These are phyloP conservation scores for Trissonchulus sp. DNA, from an alignment of 2,888 invertebrate genomes.

Conservation along the genomic window DNA sequence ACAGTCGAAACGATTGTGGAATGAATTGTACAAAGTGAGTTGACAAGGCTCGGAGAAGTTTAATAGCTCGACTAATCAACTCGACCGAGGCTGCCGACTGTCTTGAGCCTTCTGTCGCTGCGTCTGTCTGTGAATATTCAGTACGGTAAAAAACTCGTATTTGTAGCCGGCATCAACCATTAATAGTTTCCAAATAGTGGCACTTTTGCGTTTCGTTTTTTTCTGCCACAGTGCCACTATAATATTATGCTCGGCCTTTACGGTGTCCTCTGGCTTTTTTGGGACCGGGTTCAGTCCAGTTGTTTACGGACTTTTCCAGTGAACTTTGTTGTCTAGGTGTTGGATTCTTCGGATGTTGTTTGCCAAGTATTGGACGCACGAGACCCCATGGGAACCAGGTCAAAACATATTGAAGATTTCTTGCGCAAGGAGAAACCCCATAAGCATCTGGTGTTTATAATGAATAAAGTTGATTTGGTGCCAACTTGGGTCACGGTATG, in stretches of 20 bases:
- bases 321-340: constrained; percentile 54
- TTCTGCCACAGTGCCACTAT: background rate
- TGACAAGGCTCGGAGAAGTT: too few species aligned
- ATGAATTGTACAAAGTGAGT: constrained; percentile 88
- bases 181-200: too few species aligned
- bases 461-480: constrained; percentile 83
- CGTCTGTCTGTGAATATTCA: too few species aligned
- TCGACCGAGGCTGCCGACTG: too few species aligned
- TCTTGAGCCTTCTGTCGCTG: too few species aligned
- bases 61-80: too few species aligned
- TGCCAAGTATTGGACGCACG: constrained; percentile 92
- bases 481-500: constrained; percentile 87
- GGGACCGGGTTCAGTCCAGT: background rate
- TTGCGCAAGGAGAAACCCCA: constrained; percentile 87
- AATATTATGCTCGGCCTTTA: too few species aligned
- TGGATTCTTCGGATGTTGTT: constrained; percentile 95
- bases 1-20: constrained; percentile 95
- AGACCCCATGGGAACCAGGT: constrained; percentile 92
- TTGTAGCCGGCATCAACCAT: too few species aligned
- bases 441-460: constrained; percentile 90
- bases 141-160: too few species aligned
- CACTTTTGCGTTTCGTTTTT: too few species aligned
- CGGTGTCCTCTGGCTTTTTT: background rate
- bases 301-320: background rate
- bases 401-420: constrained; percentile 83